phyloP scores from a whole-genome alignment of 2,113 vertebrate genomes.

The Urocynchramus pylzowi region DNA sequence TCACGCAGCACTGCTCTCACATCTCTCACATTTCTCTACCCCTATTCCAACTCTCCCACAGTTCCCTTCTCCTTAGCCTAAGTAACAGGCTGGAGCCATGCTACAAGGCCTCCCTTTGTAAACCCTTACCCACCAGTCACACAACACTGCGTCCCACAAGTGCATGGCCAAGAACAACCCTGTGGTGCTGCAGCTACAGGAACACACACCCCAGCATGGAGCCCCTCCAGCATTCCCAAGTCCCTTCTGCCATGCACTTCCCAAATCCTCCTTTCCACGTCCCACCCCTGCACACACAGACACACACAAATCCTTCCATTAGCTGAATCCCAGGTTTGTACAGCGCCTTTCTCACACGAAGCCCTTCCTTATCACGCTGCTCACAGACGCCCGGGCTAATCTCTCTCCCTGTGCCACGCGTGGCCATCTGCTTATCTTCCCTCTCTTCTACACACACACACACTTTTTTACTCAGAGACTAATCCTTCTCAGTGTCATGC shows the following conservation, averaged over 20 bases:
- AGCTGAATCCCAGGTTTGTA: background rate
- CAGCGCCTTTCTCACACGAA: rapidly evolving
- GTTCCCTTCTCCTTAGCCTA: background rate
- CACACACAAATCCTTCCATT: background rate
- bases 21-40: background rate
- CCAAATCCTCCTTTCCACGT: rapidly evolving
- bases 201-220: rapidly evolving
- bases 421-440: background rate
- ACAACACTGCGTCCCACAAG: rapidly evolving
- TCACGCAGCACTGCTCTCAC: background rate
- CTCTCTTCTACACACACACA: background rate
- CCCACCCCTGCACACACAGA: background rate
- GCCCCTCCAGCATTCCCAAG: background rate
- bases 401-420: background rate
- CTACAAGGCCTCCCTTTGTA: background rate
- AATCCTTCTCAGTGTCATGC: slow-evolving; percentile 36
- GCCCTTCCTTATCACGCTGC: background rate
- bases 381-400: rapidly evolving
- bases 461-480: background rate
- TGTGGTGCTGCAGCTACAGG: rapidly evolving
- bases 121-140: background rate
- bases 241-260: background rate
- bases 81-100: background rate
- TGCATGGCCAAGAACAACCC: rapidly evolving
- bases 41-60: background rate